Evolutionary conservation across 2,888 invertebrate genomes (phyloP).

Genomic region (Ophion slaviceki): DNA sequence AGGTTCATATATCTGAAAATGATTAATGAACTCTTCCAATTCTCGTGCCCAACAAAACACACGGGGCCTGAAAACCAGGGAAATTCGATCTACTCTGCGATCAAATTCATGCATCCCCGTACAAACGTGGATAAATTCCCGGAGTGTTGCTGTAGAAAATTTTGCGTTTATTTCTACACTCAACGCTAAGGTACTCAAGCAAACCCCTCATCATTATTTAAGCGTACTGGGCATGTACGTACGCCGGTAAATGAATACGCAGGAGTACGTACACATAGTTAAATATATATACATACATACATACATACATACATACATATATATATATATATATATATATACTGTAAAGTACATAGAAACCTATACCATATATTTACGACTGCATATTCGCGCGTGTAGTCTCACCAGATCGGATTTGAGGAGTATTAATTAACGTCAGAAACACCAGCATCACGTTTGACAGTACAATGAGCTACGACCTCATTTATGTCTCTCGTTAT

Average conservation of each 20-base stretch:
- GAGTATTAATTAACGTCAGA: slow-evolving; percentile 79
- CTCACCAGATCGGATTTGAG: slow-evolving; percentile 67
- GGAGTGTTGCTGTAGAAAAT: neutral
- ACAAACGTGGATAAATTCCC: neutral
- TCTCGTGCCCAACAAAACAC: neutral
- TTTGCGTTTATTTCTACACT: neutral
- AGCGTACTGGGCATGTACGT: neutral
- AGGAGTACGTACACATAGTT: no score
- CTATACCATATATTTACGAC: neutral
- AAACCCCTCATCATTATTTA: neutral
- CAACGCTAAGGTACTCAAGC: neutral
- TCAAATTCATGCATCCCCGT: neutral
- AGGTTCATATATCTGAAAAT: neutral
- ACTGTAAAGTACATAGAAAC: neutral
- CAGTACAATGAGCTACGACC: slow-evolving; percentile 73
- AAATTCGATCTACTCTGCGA: no score
- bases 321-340: neutral
- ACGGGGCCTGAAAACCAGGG: neutral
- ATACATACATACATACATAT: neutral
- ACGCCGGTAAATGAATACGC: no score
- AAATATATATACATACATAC: neutral
- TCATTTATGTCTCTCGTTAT: slow-evolving; percentile 75
- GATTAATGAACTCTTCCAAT: neutral
- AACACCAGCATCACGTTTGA: slow-evolving; percentile 77
- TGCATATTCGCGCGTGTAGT: slow-evolving; percentile 21